A percentile compares a stretch with the other conserved stretches of the same genome.
These are phyloP conservation scores for Percopsis transmontana DNA, from an alignment of 2,113 vertebrate species.

Conservation along the genomic window DNA sequence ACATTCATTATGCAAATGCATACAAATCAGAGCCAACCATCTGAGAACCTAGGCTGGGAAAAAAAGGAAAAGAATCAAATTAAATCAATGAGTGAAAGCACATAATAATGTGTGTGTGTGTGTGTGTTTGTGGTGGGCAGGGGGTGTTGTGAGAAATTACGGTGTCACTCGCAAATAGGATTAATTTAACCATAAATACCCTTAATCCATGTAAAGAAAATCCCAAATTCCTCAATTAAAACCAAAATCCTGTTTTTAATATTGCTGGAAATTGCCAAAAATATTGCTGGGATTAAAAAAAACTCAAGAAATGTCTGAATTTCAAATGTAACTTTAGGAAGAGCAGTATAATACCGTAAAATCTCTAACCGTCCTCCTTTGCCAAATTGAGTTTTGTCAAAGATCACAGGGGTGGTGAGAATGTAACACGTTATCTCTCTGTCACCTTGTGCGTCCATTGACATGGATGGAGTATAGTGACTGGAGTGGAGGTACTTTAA, in stretches of 20 bases:
- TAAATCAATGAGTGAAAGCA: slow-evolving; percentile 57
- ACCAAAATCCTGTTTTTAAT: too few species aligned
- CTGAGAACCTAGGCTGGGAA: slow-evolving; percentile 80
- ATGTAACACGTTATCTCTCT: neutral
- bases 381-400: too few species aligned
- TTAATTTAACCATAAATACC: too few species aligned
- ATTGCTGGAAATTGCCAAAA: too few species aligned
- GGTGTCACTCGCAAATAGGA: slow-evolving; percentile 1
- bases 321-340: too few species aligned
- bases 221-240: too few species aligned
- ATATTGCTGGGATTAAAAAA: too few species aligned
- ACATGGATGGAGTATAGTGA: slow-evolving; percentile 30
- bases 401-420: too few species aligned
- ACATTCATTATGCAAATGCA: slow-evolving; percentile 97
- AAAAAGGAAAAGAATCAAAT: slow-evolving; percentile 71
- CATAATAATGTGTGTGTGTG: slow-evolving; percentile 29
- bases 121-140: slow-evolving; percentile 11
- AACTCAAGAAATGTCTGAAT: too few species aligned
- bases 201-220: too few species aligned
- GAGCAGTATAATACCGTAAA: too few species aligned
- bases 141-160: slow-evolving; percentile 20
- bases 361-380: too few species aligned
- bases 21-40: slow-evolving; percentile 95
- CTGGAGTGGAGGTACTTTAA: slow-evolving; percentile 50
- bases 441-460: neutral